Evolutionary conservation across 2,888 invertebrate species (phyloP).

Genomic region (Acrobeloides nanus): DNA sequence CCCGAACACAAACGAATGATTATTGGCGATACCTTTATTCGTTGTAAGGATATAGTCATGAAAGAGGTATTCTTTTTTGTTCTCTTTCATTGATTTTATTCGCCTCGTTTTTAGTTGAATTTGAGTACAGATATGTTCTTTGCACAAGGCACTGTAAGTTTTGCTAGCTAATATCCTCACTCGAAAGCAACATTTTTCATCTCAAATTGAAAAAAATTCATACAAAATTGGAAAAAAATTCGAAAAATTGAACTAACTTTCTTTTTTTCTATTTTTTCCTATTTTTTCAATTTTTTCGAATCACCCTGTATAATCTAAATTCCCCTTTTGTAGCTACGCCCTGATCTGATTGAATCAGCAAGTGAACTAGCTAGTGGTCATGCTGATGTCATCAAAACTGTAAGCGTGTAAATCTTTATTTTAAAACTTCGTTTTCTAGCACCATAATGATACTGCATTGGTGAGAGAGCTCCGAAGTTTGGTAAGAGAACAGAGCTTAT

Average conservation of each 20-base stretch:
- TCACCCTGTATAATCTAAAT: too few species aligned
- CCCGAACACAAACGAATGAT: conserved; percentile 97
- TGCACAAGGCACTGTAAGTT: conserved; percentile 46
- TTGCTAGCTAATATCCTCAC: too few species aligned
- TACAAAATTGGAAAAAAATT: too few species aligned
- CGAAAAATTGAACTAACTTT: too few species aligned
- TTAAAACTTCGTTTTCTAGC: too few species aligned
- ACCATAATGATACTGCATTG: conserved; percentile 95
- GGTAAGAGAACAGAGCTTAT: too few species aligned
- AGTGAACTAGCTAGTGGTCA: conserved; percentile 72
- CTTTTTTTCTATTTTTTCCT: too few species aligned
- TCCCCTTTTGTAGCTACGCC: too few species aligned
- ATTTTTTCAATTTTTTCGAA: too few species aligned
- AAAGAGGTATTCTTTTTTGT: conserved; percentile 12
- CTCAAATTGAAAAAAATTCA: too few species aligned
- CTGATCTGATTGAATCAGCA: conserved; percentile 96
- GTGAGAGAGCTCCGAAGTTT: conserved; percentile 68
- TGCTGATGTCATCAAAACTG: conserved; percentile 93
- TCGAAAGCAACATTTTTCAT: too few species aligned
- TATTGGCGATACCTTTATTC: conserved; percentile 96
- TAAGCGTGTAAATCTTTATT: too few species aligned
- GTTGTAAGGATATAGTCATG: conserved; percentile 57
- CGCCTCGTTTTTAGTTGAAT: conserved; percentile 62
- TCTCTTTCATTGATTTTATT: not conserved
- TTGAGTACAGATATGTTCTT: conserved; percentile 72